Percentiles rank a stretch among this genome's conserved stretches.
These are phyloP conservation scores for Philereme vetulata DNA, from an alignment of 2,888 invertebrate genomes.

Conservation along the genomic window DNA sequence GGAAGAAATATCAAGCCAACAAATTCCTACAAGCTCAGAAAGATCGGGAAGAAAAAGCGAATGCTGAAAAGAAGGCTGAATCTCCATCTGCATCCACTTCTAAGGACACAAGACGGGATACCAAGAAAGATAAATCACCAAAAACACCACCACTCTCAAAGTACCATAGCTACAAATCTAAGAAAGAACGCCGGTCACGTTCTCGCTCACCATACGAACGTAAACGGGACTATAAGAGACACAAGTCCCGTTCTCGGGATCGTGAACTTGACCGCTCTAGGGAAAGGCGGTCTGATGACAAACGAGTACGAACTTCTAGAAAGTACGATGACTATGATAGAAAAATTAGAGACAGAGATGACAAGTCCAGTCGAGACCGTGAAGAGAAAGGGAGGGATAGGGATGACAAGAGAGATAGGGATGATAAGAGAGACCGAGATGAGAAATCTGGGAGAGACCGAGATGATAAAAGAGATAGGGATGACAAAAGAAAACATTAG, in stretches of 20 bases:
- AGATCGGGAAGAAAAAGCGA: conserved; percentile 64
- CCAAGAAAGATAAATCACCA: conserved; percentile 76
- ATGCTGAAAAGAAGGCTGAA: conserved; percentile 71
- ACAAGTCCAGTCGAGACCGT: conserved; percentile 36
- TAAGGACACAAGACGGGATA: conserved; percentile 71
- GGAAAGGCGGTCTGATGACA: conserved; percentile 71
- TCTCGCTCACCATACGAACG: conserved; percentile 79
- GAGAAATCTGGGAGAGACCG: conserved; percentile 25
- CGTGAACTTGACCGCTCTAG: conserved; percentile 69
- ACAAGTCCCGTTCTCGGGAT: conserved; percentile 77
- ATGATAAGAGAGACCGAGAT: conserved; percentile 25
- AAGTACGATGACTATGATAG: conserved; percentile 80
- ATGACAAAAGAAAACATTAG: conserved; percentile 38
- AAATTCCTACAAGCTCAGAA: conserved; percentile 71
- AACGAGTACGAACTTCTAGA: conserved; percentile 63
- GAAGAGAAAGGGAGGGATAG: conserved; percentile 27
- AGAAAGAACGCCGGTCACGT: conserved; percentile 73
- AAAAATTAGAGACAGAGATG: conserved; percentile 74
- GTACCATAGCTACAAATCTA: conserved; percentile 75
- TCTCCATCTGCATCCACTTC: conserved; percentile 76
- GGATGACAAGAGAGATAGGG: conserved; percentile 26
- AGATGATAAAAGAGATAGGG: conserved; percentile 27
- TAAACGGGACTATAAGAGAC: conserved; percentile 76
- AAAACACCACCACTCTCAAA: conserved; percentile 80
- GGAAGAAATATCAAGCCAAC: conserved; percentile 75